These are phyloP conservation scores for Parauchenoglanis punctatus DNA, from an alignment of 2,797 vertebrate genomes.

Conservation along the genomic window DNA sequence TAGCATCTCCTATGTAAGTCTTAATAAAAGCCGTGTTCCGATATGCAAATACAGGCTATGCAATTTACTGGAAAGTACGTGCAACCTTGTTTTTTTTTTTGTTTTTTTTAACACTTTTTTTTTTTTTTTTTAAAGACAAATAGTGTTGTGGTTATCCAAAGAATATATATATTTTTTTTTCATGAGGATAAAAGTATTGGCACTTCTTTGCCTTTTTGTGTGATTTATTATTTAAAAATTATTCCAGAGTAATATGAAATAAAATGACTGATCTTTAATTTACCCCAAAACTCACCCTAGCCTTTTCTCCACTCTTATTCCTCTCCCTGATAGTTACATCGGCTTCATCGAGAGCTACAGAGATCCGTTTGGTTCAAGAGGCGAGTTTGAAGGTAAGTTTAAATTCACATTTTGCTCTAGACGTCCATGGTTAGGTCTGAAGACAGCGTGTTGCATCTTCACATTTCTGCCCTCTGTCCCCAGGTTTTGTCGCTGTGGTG, in stretches of 20 bases:
- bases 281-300: background rate
- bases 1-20: background rate
- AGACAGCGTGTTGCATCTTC: background rate
- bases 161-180: background rate
- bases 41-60: background rate
- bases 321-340: constrained; percentile 79
- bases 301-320: constrained; percentile 10
- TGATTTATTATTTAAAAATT: background rate
- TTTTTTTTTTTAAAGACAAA: too few relatives aligned
- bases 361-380: constrained; percentile 90
- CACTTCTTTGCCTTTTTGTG: background rate
- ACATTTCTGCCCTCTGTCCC: background rate
- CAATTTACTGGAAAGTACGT: background rate
- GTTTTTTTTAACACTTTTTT: too few relatives aligned
- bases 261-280: too few relatives aligned
- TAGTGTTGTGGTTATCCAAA: background rate
- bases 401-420: background rate
- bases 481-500: constrained; percentile 91
- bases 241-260: too few relatives aligned
- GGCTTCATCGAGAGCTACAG: constrained; percentile 96
- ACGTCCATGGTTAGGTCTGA: background rate
- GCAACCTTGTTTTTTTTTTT: background rate
- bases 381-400: constrained; percentile 90
- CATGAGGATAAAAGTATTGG: background rate
- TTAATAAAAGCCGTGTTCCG: background rate